A percentile compares a stretch with the other conserved stretches of the same genome.
phyloP scores from a whole-genome alignment of 30 jellyfish, hydroid and myxozoan species.

The Chironex yamaguchii region DNA sequence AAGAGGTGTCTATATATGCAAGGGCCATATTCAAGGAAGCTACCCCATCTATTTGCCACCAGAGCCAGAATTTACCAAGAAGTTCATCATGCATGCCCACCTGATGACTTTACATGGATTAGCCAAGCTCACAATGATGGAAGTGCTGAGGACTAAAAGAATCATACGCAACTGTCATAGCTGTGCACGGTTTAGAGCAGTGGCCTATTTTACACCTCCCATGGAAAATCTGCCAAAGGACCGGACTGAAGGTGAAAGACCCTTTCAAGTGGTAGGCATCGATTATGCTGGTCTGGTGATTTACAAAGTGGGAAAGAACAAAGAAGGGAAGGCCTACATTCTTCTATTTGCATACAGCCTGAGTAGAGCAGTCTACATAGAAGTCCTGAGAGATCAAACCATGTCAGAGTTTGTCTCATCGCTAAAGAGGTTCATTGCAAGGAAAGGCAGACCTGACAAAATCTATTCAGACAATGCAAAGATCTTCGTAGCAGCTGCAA shows the following conservation, averaged over 20 bases:
- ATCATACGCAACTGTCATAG: constrained; percentile 54
- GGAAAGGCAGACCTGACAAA: constrained; percentile 70
- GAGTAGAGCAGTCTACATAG: constrained; percentile 64
- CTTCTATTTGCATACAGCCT: constrained; percentile 80
- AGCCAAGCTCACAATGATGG: constrained; percentile 63
- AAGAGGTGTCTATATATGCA: constrained; percentile 18
- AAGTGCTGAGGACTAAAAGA: constrained; percentile 37
- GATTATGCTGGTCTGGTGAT: constrained; percentile 73
- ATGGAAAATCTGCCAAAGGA: constrained; percentile 64
- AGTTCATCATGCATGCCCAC: constrained; percentile 40
- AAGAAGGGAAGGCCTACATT: constrained; percentile 71
- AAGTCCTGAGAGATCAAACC: constrained; percentile 57
- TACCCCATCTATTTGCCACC: constrained; percentile 70
- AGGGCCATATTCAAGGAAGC: constrained; percentile 64
- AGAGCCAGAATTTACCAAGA: constrained; percentile 3
- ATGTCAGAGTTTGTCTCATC: constrained; percentile 48
- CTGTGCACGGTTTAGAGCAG: constrained; percentile 64
- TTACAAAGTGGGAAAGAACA: constrained; percentile 25
- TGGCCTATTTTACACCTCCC: constrained; percentile 62
- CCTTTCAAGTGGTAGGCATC: constrained; percentile 67
- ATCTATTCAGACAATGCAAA: constrained; percentile 72
- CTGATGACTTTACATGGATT: constrained; percentile 63
- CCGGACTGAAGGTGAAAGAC: constrained; percentile 53
- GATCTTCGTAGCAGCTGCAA: constrained; percentile 71
- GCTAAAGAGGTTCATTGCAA: constrained; percentile 64